Conservation (phyloP, 2,888 invertebrate genomes). For the Mycalesis mineus region DNA sequence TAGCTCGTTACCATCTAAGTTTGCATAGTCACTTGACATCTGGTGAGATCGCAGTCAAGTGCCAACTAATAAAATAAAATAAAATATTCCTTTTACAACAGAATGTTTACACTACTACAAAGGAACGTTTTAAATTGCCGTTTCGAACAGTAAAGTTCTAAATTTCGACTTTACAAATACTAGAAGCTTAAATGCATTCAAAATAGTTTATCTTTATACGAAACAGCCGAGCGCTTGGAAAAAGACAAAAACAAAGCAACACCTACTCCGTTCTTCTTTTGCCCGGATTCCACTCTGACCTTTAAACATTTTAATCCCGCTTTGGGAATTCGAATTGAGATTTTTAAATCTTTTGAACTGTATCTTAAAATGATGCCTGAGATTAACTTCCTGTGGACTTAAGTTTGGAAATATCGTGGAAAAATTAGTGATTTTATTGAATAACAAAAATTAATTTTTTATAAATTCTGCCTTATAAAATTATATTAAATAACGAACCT, state of each 20-base stretch:
- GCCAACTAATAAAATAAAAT: no score
- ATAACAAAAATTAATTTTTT: no score
- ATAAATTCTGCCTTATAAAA: no score
- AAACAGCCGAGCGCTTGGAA: not conserved
- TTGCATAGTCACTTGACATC: no score
- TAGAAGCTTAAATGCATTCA: not conserved
- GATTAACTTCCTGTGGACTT: no score
- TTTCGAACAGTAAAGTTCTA: not conserved
- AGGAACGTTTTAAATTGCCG: not conserved
- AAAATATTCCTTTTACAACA: no score
- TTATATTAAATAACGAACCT: no score
- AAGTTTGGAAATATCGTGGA: no score
- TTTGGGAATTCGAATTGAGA: not conserved
- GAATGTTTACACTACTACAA: no score
- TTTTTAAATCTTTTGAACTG: not conserved
- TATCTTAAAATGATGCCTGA: not conserved
- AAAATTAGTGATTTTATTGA: no score
- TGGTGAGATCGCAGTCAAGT: no score
- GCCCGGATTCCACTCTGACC: slow-evolving; percentile 1
- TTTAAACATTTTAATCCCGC: not conserved
- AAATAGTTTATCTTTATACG: not conserved
- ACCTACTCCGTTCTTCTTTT: not conserved
- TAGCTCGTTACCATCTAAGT: no score
- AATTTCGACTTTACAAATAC: not conserved
- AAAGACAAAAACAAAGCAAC: not conserved